A percentile compares a stretch with the other conserved stretches of the same genome.
Conservation (phyloP, 1,140 invertebrate species). For the Pseudomyrmex dendroicus region DNA sequence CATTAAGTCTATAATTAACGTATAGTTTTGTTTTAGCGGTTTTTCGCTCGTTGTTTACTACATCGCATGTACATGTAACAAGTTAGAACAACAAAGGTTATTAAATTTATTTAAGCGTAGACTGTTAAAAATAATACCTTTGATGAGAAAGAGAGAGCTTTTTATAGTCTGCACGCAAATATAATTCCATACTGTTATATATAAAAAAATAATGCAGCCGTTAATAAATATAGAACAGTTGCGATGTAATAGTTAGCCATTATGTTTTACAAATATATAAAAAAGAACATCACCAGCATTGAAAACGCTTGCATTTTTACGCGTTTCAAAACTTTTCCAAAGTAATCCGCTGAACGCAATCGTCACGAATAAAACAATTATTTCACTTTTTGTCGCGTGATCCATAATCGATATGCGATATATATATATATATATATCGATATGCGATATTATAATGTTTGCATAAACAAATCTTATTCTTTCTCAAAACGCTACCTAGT, state of each 20-base stretch:
- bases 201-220: background rate
- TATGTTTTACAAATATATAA: background rate
- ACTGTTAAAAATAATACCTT: slow-evolving; percentile 16
- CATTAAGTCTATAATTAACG: slow-evolving; percentile 24
- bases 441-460: too few species aligned
- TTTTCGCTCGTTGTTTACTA: slow-evolving; percentile 11
- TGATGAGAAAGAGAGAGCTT: background rate
- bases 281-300: background rate
- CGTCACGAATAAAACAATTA: slow-evolving; percentile 3
- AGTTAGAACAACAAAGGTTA: background rate
- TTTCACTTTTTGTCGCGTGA: background rate
- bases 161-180: slow-evolving; percentile 2
- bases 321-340: background rate
- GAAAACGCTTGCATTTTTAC: slow-evolving; percentile 3
- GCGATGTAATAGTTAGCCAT: background rate
- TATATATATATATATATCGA: too few species aligned
- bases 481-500: too few species aligned
- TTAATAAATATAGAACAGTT: background rate
- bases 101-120: background rate
- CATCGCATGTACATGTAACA: background rate
- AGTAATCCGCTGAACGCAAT: background rate
- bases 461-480: too few species aligned
- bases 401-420: too few species aligned
- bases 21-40: background rate
- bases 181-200: background rate